Conservation (phyloP, 2,888 invertebrate genomes). For the Drosophila atripex region DNA sequence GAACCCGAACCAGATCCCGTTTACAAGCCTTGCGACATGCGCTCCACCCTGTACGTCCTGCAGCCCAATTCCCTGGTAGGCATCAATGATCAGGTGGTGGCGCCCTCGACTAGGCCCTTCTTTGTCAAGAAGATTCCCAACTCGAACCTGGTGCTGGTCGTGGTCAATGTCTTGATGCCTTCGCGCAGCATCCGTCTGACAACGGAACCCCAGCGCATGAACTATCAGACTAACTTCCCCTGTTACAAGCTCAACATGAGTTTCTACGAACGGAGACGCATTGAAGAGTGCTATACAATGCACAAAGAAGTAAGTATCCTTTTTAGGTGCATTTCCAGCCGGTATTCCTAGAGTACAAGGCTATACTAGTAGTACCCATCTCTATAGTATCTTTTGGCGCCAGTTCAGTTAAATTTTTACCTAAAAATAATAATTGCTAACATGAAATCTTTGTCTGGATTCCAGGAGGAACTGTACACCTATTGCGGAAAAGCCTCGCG, state of each 20-base stretch:
- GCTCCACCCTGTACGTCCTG: constrained; percentile 88
- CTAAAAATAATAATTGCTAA: too few species aligned
- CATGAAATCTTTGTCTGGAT: background rate
- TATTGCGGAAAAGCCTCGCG: constrained; percentile 82
- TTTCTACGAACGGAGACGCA: constrained; percentile 87
- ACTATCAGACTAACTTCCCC: constrained; percentile 86
- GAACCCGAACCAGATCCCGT: constrained; percentile 78
- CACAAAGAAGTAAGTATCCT: constrained; percentile 87
- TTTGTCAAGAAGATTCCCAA: constrained; percentile 89
- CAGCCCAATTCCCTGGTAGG: constrained; percentile 85
- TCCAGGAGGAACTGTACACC: constrained; percentile 80
- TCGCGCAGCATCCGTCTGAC: constrained; percentile 84
- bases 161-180: constrained; percentile 86
- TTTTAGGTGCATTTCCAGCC: too few species aligned
- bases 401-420: too few species aligned
- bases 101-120: constrained; percentile 86
- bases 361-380: too few species aligned
- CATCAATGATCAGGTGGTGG: constrained; percentile 83
- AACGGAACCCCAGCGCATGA: constrained; percentile 85
- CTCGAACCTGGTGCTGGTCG: constrained; percentile 91
- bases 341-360: too few species aligned
- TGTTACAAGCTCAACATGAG: constrained; percentile 91
- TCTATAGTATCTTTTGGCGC: too few species aligned
- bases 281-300: constrained; percentile 91
- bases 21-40: constrained; percentile 88